Base-by-base conservation (phyloP, 2,113 vertebrate genomes). In the Platichthys flesus region DNA sequence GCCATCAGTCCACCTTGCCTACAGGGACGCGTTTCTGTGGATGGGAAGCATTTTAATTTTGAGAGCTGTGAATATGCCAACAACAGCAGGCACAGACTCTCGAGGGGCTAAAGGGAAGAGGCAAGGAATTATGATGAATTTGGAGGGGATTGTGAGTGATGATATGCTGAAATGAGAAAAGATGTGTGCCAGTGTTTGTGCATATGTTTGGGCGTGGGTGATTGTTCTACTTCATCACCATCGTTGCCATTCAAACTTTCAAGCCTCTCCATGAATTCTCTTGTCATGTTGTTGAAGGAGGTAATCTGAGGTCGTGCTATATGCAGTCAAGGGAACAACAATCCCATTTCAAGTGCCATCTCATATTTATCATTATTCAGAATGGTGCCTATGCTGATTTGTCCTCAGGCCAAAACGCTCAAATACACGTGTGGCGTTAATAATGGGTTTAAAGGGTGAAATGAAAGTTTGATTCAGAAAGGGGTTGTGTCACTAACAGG, bases 1-100 rank as follows among this genome's bases (percentile, higher is more conserved):
- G 79, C 63, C 58, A 71, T 86, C 78, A 84, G 71, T 74, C 74
- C 59, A 23, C 55, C 12, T 74, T 9, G 55, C 88, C 82, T 49
- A 15, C 75, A 68, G 86, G 82, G 81, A 82, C 51, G 42, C 45
- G 71, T 35, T 82, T 78, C 59, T 68, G 49, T 16, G 4, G 67
- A 68, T 71, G 58, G 52, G 68, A 54, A 52, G 63, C 59, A 9
- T 79, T 90, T 90, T 87, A 82, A 89, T 90, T 82, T 82, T 88
- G 80, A 67, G 70, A 76, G 71, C 64, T 37, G 61, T 66, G 66
- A 82, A 77, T 79, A 67, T 75, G 72, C 72, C 74, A 79, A 66
- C 69, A 77, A 66, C 65, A 78, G 76, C 85, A 68, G 68, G 61
- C 45, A 6, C 21, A 47, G 35, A 23, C 56, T 71, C 76, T 71